Evolutionary conservation across 1,140 invertebrate genomes (phyloP), one percentile per base, ranked within the genome.

Genomic region (Drosophila pandora): DNA sequence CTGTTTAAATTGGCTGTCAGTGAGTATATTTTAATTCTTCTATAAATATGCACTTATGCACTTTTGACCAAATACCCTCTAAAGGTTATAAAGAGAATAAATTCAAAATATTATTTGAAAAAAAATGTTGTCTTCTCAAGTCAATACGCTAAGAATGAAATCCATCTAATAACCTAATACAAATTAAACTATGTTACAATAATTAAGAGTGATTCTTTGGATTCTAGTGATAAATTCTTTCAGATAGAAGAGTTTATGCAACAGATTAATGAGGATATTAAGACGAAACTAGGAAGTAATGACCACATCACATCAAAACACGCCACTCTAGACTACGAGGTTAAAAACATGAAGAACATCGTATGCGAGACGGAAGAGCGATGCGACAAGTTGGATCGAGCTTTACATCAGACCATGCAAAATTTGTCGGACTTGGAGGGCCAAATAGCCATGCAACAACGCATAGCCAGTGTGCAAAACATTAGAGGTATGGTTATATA

Each of bases 331-430:
- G 90, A 92, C 52, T 90, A 81, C 8, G 91, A 92, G 48, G 79
- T 92, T 0, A 92, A 91, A 57, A 83, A 89, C 12, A 77, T 92
- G 12, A 91, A 91, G 50, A 85, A 90, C 45, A 90, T 92, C 30
- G 79, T 92, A 8, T 91, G 83, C 39, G 91, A 92, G 55, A 90
- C 84, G 2, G 91, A 92, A 48, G 91, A 92, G 25, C 83, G 90
- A 3, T 91, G 88, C 65, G 91, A 92, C 21, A 92, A 90, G 32
- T 58, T 92, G 13, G 89, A 92, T 13, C 67, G 72, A 9, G 52
- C 79, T 0, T 54, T 88, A 1, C 82, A 91, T 45, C 72, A 84
- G 21, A 90, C 90, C 4, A 75, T 89, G 78, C 90, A 92, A 57
- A 76, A 58, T 25, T 58, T 92, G 8, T 49, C 75, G 12, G 91